These are phyloP conservation scores for Melanotaenia parkinsoni DNA, from an alignment of 2,797 vertebrate species.

Conservation along the genomic window DNA sequence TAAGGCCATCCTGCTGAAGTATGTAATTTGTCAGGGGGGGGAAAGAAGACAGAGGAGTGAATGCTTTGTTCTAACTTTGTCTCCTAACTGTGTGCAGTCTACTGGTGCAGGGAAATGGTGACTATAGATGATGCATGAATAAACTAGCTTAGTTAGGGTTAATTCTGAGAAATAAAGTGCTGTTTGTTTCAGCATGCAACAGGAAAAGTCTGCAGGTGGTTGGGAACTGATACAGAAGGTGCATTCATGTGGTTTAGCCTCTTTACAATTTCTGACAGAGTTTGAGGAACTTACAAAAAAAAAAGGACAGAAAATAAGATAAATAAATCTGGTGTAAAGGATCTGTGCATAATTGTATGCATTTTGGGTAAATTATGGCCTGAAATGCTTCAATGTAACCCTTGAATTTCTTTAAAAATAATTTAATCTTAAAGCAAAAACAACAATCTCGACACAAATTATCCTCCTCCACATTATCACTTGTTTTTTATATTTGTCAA, in stretches of 20 bases:
- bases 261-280: conserved; percentile 24
- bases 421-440: neutral
- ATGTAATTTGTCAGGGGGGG: conserved; percentile 35
- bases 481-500: conserved; percentile 2
- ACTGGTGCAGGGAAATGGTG: neutral
- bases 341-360: neutral
- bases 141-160: conserved; percentile 12
- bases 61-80: conserved; percentile 11
- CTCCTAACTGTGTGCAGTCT: neutral
- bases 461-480: conserved; percentile 19
- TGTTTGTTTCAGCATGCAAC: conserved; percentile 60
- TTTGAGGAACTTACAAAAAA: neutral
- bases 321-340: neutral
- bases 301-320: too few species aligned
- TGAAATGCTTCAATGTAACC: conserved; percentile 1
- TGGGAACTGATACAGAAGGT: conserved; percentile 65
- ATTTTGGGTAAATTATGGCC: neutral
- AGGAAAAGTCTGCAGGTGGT: conserved; percentile 73
- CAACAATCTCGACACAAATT: neutral
- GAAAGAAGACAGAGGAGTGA: conserved; percentile 14
- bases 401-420: conserved; percentile 9
- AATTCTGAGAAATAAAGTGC: conserved; percentile 55
- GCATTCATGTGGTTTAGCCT: conserved; percentile 69
- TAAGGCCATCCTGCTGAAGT: conserved; percentile 51
- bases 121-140: neutral